Percentiles rank a stretch among this genome's conserved stretches.
Evolutionary conservation across 2,888 invertebrate genomes (phyloP).

Genomic region (Ormyrus labotus): DNA sequence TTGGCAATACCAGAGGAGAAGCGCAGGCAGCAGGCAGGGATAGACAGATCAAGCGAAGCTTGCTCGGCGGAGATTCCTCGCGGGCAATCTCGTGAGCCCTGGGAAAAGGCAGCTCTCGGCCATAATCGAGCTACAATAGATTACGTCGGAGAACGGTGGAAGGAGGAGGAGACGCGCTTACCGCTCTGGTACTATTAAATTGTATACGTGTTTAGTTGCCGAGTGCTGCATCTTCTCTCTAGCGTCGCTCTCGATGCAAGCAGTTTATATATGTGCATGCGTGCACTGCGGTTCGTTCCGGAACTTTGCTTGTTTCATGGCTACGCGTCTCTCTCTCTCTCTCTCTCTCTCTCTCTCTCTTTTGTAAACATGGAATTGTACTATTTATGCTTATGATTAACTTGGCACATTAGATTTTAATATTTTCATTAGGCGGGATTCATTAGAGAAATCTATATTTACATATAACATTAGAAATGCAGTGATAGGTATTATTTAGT

Average conservation of each 20-base stretch:
- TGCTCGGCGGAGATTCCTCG: slow-evolving; percentile 17
- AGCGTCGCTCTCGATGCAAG: not conserved
- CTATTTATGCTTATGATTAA: too few species aligned
- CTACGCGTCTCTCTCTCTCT: not conserved
- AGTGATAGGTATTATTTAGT: too few species aligned
- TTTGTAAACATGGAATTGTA: too few species aligned
- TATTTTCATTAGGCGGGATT: too few species aligned
- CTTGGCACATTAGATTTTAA: too few species aligned
- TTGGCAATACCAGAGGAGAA: too few species aligned
- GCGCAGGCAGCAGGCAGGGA: not conserved
- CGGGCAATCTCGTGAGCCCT: slow-evolving; percentile 23
- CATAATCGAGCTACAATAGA: slow-evolving; percentile 28
- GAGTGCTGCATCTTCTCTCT: slow-evolving; percentile 1
- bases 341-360: too few species aligned
- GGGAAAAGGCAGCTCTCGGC: slow-evolving; percentile 5
- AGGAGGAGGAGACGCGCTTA: not conserved
- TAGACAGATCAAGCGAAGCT: not conserved
- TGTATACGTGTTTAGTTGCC: slow-evolving; percentile 29
- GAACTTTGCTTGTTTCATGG: slow-evolving; percentile 41
- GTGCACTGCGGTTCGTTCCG: not conserved
- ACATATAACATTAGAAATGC: too few species aligned
- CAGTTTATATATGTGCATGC: not conserved
- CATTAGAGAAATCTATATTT: too few species aligned
- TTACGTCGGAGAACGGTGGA: not conserved
- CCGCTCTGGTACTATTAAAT: not conserved